A percentile compares a stretch with the other conserved stretches of the same genome.
Conservation (phyloP, 2,888 invertebrate genomes). For the Cataglyphis albicans region DNA sequence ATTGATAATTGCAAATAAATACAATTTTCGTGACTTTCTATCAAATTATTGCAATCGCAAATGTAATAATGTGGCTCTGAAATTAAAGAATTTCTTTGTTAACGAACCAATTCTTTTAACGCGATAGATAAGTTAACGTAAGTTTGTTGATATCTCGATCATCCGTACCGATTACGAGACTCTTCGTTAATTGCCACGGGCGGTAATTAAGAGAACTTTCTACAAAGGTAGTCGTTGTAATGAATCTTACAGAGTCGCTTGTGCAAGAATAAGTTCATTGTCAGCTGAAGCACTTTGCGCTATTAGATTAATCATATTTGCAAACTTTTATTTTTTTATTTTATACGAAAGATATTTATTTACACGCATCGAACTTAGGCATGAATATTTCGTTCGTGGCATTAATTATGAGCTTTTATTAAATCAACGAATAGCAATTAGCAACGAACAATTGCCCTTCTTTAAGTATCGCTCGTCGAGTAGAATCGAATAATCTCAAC, state of each 20-base stretch:
- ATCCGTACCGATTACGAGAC: constrained; percentile 47
- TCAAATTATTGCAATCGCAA: not conserved
- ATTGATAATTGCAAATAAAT: not conserved
- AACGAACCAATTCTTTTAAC: constrained; percentile 35
- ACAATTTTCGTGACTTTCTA: not conserved
- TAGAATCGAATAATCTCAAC: constrained; percentile 46
- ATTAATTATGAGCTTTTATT: constrained; percentile 21
- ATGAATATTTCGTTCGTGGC: not conserved
- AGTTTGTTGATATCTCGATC: constrained; percentile 56
- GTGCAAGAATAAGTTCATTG: constrained; percentile 15
- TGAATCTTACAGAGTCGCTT: constrained; percentile 47
- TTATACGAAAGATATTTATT: constrained; percentile 15
- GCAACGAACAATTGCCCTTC: constrained; percentile 8
- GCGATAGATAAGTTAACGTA: constrained; percentile 42
- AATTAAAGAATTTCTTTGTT: constrained; percentile 28
- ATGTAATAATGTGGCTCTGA: constrained; percentile 2
- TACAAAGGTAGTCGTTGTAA: constrained; percentile 47
- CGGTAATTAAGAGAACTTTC: constrained; percentile 53
- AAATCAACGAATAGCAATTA: constrained; percentile 36
- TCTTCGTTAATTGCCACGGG: constrained; percentile 53
- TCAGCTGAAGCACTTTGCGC: constrained; percentile 12
- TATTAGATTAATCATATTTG: constrained; percentile 37
- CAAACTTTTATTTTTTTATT: constrained; percentile 13
- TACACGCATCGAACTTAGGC: not conserved
- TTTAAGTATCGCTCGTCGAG: constrained; percentile 7